These are phyloP conservation scores for Chloropsis hardwickii DNA, from an alignment of 2,113 vertebrate species.

Conservation along the genomic window DNA sequence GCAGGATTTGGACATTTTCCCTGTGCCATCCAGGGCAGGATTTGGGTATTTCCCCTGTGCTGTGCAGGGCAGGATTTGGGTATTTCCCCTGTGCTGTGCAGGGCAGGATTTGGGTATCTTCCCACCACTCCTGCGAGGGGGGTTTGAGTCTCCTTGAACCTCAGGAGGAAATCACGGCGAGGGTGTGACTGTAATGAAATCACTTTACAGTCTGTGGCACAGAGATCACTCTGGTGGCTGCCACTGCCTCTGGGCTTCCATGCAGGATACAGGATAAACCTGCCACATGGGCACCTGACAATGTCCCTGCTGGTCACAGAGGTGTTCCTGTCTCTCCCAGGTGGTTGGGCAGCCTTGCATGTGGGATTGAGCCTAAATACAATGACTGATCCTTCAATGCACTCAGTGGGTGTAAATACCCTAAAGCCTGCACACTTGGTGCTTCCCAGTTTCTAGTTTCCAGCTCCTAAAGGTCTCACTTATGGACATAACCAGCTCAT, in stretches of 20 bases:
- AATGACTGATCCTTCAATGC: rapidly evolving
- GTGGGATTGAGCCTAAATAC: not conserved
- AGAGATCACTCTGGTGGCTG: not conserved
- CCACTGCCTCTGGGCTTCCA: not conserved
- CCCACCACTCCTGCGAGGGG: rapidly evolving
- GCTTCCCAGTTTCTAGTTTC: not conserved
- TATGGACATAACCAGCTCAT: not conserved
- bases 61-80: not conserved
- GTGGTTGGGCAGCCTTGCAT: not conserved
- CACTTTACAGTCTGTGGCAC: not conserved
- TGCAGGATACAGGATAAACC: rapidly evolving
- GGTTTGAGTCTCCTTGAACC: not conserved
- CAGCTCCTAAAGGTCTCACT: not conserved
- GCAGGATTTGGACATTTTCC: rapidly evolving
- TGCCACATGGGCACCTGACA: not conserved
- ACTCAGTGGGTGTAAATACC: not conserved
- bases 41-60: not conserved
- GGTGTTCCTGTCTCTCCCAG: not conserved
- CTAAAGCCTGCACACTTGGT: not conserved
- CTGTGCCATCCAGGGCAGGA: too few relatives aligned
- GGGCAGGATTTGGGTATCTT: not conserved
- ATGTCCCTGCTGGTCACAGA: not conserved
- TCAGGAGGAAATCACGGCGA: not conserved
- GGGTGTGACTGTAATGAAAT: not conserved
- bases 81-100: not conserved